Evolutionary conservation across 2,797 vertebrate genomes (phyloP).

Genomic region (Bovichtus diacanthus): DNA sequence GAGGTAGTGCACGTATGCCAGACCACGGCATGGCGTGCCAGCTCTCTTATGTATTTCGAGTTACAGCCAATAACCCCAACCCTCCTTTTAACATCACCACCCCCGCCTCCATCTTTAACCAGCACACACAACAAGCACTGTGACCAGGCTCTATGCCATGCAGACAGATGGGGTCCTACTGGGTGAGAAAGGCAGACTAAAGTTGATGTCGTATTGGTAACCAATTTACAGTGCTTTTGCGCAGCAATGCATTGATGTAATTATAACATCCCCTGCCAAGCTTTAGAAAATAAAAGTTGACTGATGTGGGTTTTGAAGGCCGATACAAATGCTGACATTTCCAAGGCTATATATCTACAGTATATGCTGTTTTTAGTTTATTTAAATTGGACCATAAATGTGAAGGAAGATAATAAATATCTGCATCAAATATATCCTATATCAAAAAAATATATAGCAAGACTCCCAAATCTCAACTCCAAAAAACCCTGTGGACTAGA

Average conservation of each 20-base stretch:
- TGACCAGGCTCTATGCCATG: slow-evolving; percentile 31
- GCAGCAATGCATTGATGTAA: slow-evolving; percentile 47
- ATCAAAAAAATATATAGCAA: neutral
- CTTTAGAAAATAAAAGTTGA: slow-evolving; percentile 34
- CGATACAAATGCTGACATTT: slow-evolving; percentile 30
- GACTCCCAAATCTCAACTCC: neutral
- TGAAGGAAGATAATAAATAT: no score
- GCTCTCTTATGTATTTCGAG: slow-evolving; percentile 47
- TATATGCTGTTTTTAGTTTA: neutral
- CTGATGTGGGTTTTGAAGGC: slow-evolving; percentile 31
- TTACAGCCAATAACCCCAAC: slow-evolving; percentile 23
- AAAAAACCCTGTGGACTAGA: neutral
- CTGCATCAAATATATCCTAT: no score
- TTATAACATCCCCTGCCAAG: slow-evolving; percentile 10
- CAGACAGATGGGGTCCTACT: slow-evolving; percentile 26
- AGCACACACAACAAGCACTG: slow-evolving; percentile 2
- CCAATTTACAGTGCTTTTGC: slow-evolving; percentile 44
- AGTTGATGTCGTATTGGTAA: slow-evolving; percentile 55
- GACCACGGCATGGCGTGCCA: slow-evolving; percentile 29
- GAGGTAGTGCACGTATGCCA: slow-evolving; percentile 29
- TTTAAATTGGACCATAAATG: slow-evolving; percentile 7
- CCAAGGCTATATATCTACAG: neutral
- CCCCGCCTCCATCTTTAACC: slow-evolving; percentile 15
- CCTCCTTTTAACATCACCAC: neutral
- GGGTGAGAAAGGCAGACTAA: slow-evolving; percentile 35